Base-by-base conservation (phyloP, 2,797 vertebrate genomes). In the Chiloscyllium punctatum region DNA sequence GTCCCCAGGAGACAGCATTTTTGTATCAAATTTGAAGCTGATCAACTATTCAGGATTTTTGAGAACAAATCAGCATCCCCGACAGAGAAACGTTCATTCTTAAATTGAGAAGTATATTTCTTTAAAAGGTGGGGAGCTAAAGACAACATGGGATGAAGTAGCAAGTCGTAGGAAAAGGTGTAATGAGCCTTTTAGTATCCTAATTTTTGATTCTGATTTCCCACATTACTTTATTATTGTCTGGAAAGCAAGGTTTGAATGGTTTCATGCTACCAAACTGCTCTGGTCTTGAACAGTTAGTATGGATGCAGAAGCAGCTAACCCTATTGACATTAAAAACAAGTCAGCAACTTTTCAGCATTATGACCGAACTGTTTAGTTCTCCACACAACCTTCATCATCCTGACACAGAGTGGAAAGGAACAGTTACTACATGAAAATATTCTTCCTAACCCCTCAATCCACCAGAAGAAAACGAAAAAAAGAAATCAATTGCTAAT, bases 401-500 rank as follows among this genome's bases (percentile, higher is more conserved):
- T 42, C n/a, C 66, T 69, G 48, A 37, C 13, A 66, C 69, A 69
- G 62, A 69, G 62, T 91, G 62, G 88, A 68, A 37, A 91, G 62
- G 8, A 13, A 37, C 66, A 68, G 66, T 21, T 92, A n/a, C 27
- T 69, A 66, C 62, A 69, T 6, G 18, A 42, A 92, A 69, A 69
- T 69, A 42, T 42, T 3, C 23, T 69, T 92, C 90, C 25, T 4
- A n/a, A 66, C n/a, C 8, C 90, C 21, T 11, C n/a, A 84, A 66
- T n/a, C n/a, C 66, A 9, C 62, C 21, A 92, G 25, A 68, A 30
- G 30, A 74, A 91, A 92, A 21, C 37, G 48, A 37, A 48, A 48
- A 48, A 62, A 84, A 48, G 18, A 91, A 68, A 92, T 92, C 62
- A 92, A 92, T 92, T 92, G 11, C 90, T 42, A 68, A 92, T 92